Conservation (phyloP, 2,113 vertebrate species). For the Cyanocitta stelleri region DNA sequence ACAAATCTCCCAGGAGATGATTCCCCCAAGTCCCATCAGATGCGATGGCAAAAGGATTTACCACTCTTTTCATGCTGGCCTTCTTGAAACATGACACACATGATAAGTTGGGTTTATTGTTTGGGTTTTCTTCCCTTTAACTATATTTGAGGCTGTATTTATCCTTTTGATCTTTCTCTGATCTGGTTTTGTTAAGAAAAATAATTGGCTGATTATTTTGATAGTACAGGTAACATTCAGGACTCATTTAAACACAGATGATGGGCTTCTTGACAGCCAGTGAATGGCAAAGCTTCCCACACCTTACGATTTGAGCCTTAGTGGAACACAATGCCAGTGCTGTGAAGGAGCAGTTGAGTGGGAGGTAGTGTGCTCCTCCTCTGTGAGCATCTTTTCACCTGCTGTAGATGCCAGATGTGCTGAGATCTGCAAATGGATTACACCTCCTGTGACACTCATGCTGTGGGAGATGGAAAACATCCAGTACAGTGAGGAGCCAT, state of each 20-base stretch:
- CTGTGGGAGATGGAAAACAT: not conserved
- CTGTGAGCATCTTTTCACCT: not conserved
- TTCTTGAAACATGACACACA: not conserved
- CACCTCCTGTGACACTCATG: rapidly evolving
- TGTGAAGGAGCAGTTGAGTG: not conserved
- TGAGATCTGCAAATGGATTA: not conserved
- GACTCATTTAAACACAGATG: not conserved
- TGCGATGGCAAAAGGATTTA: not conserved
- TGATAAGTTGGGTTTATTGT: not conserved
- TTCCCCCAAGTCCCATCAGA: not conserved
- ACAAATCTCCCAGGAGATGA: not conserved
- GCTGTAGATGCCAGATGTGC: not conserved
- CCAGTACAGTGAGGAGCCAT: not conserved
- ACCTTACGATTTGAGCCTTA: not conserved
- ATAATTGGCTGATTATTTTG: not conserved
- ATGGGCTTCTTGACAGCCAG: not conserved
- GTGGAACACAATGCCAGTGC: not conserved
- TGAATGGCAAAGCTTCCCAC: not conserved
- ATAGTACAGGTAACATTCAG: not conserved
- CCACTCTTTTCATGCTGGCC: not conserved
- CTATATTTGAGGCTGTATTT: not conserved
- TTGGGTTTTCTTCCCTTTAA: not conserved
- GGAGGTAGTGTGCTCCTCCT: not conserved
- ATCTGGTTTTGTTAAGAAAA: not conserved
- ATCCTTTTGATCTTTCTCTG: not conserved